These are phyloP conservation scores for Saxicola maurus DNA, from an alignment of 2,797 vertebrate species.

Conservation along the genomic window DNA sequence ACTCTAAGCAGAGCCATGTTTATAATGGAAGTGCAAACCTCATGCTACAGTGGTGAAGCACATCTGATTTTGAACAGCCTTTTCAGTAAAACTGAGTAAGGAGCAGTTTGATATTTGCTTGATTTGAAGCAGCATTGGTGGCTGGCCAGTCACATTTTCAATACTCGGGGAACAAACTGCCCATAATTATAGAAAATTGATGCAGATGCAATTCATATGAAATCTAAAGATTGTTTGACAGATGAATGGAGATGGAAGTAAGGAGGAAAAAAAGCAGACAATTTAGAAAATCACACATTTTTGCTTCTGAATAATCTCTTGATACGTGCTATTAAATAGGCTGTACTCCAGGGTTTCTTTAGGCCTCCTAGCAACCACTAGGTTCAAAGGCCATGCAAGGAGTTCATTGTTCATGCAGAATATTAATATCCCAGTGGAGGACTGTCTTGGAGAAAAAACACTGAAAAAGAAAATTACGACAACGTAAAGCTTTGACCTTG, in stretches of 20 bases:
- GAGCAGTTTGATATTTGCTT: slow-evolving; percentile 22
- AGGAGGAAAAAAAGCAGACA: neutral
- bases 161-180: slow-evolving; percentile 12
- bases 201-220: neutral
- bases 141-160: slow-evolving; percentile 29
- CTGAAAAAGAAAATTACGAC: slow-evolving; percentile 35
- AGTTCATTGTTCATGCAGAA: slow-evolving; percentile 65
- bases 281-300: slow-evolving; percentile 28
- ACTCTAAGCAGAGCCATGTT: neutral
- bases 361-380: slow-evolving; percentile 69
- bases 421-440: slow-evolving; percentile 63
- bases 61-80: neutral
- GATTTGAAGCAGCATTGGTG: slow-evolving; percentile 15
- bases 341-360: slow-evolving; percentile 64
- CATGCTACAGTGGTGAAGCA: neutral
- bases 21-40: neutral
- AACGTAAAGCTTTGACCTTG: slow-evolving; percentile 18
- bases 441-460: slow-evolving; percentile 18
- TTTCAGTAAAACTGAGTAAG: slow-evolving; percentile 23
- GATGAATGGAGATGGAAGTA: slow-evolving; percentile 11
- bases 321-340: slow-evolving; percentile 42
- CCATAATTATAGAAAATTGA: slow-evolving; percentile 38
- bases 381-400: slow-evolving; percentile 69
- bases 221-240: neutral
- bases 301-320: slow-evolving; percentile 58